These are phyloP conservation scores for Trachymyrmex cornetzi DNA, from an alignment of 1,140 invertebrate genomes.

Conservation along the genomic window DNA sequence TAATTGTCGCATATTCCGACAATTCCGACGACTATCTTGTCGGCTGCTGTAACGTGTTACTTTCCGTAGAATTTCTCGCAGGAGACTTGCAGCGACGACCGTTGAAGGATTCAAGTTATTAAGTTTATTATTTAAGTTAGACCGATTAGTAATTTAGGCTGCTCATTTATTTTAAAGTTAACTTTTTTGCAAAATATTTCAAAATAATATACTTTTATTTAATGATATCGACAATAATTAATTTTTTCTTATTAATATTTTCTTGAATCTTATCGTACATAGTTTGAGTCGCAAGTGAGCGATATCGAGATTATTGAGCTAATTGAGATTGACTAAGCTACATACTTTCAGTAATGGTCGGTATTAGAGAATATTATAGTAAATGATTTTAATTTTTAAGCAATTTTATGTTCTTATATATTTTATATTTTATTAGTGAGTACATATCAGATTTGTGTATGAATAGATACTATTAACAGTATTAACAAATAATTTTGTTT, in stretches of 20 bases:
- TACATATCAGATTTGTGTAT: too few relatives aligned
- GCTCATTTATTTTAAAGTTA: not conserved
- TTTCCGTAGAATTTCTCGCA: constrained; percentile 40
- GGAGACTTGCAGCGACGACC: not conserved
- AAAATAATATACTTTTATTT: not conserved
- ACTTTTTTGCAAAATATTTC: not conserved
- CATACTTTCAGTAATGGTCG: too few relatives aligned
- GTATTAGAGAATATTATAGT: too few relatives aligned
- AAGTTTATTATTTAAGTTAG: not conserved
- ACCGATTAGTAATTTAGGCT: not conserved
- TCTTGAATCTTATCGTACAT: not conserved
- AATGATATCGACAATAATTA: not conserved
- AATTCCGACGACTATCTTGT: constrained; percentile 79
- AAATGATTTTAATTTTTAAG: too few relatives aligned
- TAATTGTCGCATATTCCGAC: constrained; percentile 84
- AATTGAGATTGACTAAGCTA: too few relatives aligned
- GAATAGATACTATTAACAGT: too few relatives aligned
- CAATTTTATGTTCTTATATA: too few relatives aligned
- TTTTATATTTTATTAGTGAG: too few relatives aligned
- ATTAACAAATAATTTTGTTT: too few relatives aligned
- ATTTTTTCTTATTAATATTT: not conserved
- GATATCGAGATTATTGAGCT: too few relatives aligned
- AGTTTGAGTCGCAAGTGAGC: too few relatives aligned
- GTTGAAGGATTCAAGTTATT: not conserved
- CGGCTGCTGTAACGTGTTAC: constrained; percentile 72